These are phyloP conservation scores for Phalacrocorax brasilianus DNA, from an alignment of 2,113 vertebrate genomes.

Conservation along the genomic window DNA sequence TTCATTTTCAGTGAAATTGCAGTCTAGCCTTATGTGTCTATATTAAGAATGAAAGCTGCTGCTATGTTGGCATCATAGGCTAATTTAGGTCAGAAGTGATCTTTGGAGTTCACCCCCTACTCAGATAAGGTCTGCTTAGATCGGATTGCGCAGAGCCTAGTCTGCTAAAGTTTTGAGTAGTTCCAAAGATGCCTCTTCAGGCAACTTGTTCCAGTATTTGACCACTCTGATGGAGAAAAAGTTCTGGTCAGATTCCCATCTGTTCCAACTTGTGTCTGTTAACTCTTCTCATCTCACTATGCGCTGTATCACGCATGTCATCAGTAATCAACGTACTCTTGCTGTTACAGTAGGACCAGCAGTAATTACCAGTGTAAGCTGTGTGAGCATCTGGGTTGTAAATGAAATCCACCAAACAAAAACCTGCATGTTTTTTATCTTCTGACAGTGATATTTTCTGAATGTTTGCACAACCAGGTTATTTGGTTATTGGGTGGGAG, in stretches of 20 bases:
- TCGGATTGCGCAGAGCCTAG: background rate
- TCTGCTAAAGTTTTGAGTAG: background rate
- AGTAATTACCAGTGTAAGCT: background rate
- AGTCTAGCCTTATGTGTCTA: fast-evolving
- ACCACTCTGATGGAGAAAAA: background rate
- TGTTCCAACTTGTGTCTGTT: background rate
- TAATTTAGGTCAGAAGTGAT: background rate
- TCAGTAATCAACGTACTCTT: background rate
- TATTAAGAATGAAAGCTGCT: background rate
- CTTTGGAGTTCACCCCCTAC: background rate
- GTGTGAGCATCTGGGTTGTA: background rate
- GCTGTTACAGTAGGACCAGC: background rate
- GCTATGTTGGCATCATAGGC: background rate
- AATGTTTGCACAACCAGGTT: background rate
- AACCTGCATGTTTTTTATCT: background rate
- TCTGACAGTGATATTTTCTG: background rate
- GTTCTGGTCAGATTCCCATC: background rate
- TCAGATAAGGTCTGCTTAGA: background rate
- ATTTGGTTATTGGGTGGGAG: background rate
- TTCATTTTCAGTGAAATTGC: background rate
- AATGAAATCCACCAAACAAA: background rate
- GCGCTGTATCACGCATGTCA: fast-evolving
- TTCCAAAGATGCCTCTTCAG: background rate
- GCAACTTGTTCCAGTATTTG: background rate
- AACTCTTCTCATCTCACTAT: background rate